Conservation (phyloP, 2,888 invertebrate species). For the Malthinus flaveolus region DNA sequence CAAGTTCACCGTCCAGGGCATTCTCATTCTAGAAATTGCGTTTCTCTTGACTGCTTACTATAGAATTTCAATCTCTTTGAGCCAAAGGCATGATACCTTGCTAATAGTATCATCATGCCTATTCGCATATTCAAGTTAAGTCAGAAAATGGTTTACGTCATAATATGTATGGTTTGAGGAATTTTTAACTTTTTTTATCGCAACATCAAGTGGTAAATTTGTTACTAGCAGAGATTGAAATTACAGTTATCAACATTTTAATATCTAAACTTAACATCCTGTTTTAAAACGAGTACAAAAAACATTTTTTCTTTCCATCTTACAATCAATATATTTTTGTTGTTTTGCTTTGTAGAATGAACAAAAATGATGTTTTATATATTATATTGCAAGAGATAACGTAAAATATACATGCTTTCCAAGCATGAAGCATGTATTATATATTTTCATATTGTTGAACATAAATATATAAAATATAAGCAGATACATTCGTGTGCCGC, state of each 20-base stretch:
- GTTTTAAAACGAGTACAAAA: background rate
- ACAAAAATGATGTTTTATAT: slow-evolving; percentile 9
- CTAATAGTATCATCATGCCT: too few relatives aligned
- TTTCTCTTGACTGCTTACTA: too few relatives aligned
- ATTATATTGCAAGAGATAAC: slow-evolving; percentile 36
- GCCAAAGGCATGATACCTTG: too few relatives aligned
- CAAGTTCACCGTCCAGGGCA: too few relatives aligned
- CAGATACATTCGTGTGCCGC: slow-evolving; percentile 50
- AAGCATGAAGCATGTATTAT: slow-evolving; percentile 43
- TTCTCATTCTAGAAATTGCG: too few relatives aligned
- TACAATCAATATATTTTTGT: slow-evolving; percentile 3
- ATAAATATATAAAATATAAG: slow-evolving; percentile 53
- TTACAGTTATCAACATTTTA: background rate
- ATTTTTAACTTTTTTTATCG: too few relatives aligned
- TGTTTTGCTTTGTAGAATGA: slow-evolving; percentile 3
- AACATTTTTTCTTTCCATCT: background rate
- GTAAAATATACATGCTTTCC: slow-evolving; percentile 29
- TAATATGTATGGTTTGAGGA: too few relatives aligned
- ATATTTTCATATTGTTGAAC: slow-evolving; percentile 53
- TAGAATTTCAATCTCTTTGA: too few relatives aligned
- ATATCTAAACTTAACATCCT: background rate
- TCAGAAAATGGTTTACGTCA: too few relatives aligned
- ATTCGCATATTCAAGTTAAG: too few relatives aligned
- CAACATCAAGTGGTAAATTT: too few relatives aligned
- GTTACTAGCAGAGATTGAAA: too few relatives aligned